Conservation (phyloP, 2,797 vertebrate genomes). For the Pseudomugil tenellus region DNA sequence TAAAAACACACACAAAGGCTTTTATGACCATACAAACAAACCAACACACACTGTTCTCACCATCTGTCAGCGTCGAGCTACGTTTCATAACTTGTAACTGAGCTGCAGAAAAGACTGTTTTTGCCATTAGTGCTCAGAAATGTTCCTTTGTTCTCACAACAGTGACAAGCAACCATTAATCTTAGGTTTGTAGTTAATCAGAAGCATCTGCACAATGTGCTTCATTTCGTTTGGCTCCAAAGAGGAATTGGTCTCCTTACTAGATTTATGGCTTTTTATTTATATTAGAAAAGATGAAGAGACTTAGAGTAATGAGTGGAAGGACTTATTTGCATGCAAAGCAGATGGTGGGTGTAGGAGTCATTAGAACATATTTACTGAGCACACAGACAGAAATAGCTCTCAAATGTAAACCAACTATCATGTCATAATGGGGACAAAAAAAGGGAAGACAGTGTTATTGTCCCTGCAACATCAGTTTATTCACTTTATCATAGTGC, state of each 20-base stretch:
- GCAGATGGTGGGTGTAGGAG: slow-evolving; percentile 40
- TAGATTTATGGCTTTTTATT: neutral
- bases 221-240: slow-evolving; percentile 1
- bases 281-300: slow-evolving; percentile 7
- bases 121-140: neutral
- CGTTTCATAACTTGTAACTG: slow-evolving; percentile 34
- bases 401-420: neutral
- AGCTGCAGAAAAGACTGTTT: slow-evolving; percentile 30
- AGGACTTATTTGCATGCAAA: slow-evolving; percentile 31
- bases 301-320: neutral
- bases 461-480: neutral
- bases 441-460: neutral
- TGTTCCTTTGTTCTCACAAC: slow-evolving; percentile 19
- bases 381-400: slow-evolving; percentile 17
- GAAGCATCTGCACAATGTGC: neutral
- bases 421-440: slow-evolving; percentile 1
- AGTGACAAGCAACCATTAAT: slow-evolving; percentile 23
- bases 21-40: slow-evolving; percentile 11
- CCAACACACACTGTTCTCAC: slow-evolving; percentile 8
- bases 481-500: neutral
- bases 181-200: slow-evolving; percentile 26
- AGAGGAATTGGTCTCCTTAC: neutral
- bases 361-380: slow-evolving; percentile 26
- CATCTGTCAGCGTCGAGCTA: slow-evolving; percentile 40
- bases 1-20: slow-evolving; percentile 6